These are phyloP conservation scores for Procambarus clarkii DNA, from an alignment of 1,140 invertebrate genomes.

Conservation along the genomic window DNA sequence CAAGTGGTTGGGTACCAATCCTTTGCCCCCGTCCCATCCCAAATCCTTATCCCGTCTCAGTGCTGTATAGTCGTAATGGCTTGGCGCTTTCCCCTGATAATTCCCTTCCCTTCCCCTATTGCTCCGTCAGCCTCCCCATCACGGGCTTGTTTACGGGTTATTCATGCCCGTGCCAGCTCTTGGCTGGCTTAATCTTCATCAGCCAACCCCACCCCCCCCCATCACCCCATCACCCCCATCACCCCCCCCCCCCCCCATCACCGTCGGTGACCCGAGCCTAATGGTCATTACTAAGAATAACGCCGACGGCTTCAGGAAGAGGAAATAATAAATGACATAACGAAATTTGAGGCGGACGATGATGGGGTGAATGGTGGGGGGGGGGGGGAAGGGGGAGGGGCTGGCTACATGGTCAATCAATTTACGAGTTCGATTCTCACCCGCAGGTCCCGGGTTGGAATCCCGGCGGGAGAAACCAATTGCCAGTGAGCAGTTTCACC, in stretches of 20 bases:
- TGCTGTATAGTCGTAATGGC: too few relatives aligned
- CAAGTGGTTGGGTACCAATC: too few relatives aligned
- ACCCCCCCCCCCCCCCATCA: neutral
- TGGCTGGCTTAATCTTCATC: too few relatives aligned
- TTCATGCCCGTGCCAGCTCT: too few relatives aligned
- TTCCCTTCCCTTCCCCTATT: neutral
- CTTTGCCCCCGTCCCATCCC: neutral
- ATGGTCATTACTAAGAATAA: conserved; percentile 52
- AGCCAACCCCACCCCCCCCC: neutral
- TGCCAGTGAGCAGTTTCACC: too few relatives aligned
- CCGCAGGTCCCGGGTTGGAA: too few relatives aligned
- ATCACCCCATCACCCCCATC: neutral
- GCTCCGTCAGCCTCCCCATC: neutral
- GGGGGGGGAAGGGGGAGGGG: conserved; percentile 60
- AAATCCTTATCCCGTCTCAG: too few relatives aligned
- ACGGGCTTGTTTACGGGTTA: neutral
- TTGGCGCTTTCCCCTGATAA: too few relatives aligned
- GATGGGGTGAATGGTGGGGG: conserved; percentile 61
- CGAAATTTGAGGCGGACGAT: conserved; percentile 56
- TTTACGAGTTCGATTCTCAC: too few relatives aligned
- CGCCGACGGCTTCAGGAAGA: conserved; percentile 38
- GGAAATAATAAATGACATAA: conserved; percentile 17
- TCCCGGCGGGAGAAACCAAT: too few relatives aligned
- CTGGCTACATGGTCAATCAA: too few relatives aligned
- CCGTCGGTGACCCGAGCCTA: neutral